These are phyloP conservation scores for Lophius piscatorius DNA, from an alignment of 2,113 vertebrate species.

Conservation along the genomic window DNA sequence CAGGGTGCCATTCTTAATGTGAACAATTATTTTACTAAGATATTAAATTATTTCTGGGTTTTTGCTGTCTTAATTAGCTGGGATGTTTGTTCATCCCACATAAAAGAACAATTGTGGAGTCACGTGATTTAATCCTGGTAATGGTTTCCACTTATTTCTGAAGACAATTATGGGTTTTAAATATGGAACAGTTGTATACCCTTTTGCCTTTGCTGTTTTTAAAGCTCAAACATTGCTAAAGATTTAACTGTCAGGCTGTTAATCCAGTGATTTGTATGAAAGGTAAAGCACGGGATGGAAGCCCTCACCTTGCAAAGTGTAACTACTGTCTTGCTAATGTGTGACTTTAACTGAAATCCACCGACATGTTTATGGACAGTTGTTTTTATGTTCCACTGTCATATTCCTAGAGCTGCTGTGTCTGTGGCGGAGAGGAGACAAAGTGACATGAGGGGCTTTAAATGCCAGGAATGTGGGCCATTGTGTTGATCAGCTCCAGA, in stretches of 20 bases:
- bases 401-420: conserved; percentile 61
- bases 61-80: too few relatives aligned
- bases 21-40: too few relatives aligned
- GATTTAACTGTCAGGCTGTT: neutral
- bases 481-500: conserved; percentile 83
- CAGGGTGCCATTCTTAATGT: too few relatives aligned
- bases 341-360: conserved; percentile 53
- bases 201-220: conserved; percentile 13
- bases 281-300: conserved; percentile 14
- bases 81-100: too few relatives aligned
- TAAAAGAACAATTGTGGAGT: too few relatives aligned
- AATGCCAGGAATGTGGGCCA: conserved; percentile 79
- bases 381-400: conserved; percentile 61
- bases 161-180: too few relatives aligned
- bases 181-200: too few relatives aligned
- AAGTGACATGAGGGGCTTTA: conserved; percentile 69
- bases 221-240: conserved; percentile 31
- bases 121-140: conserved; percentile 33
- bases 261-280: conserved; percentile 11
- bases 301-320: conserved; percentile 19
- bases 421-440: conserved; percentile 59
- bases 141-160: conserved; percentile 28
- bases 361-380: conserved; percentile 23
- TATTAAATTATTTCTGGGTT: too few relatives aligned
- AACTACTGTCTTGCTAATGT: conserved; percentile 22